These are phyloP conservation scores for Gibbula magus DNA, from an alignment of 2,888 invertebrate genomes.

Conservation along the genomic window DNA sequence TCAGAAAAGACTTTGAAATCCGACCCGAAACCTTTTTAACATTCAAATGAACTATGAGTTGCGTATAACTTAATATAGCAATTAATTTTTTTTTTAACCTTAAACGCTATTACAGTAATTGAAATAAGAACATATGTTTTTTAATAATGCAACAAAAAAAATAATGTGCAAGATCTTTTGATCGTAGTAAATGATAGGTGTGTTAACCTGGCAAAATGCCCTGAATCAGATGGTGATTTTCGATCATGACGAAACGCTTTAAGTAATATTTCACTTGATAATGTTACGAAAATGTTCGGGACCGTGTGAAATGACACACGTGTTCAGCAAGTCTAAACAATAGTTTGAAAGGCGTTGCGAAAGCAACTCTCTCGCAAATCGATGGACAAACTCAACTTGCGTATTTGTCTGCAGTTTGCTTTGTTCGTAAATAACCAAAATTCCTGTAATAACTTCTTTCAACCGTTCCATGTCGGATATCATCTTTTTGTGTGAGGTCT, in stretches of 20 bases:
- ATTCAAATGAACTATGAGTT: too few relatives aligned
- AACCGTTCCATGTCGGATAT: neutral
- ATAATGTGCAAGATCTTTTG: too few relatives aligned
- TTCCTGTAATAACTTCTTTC: neutral
- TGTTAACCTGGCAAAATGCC: too few relatives aligned
- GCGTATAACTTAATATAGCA: too few relatives aligned
- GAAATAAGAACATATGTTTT: too few relatives aligned
- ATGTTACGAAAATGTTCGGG: neutral
- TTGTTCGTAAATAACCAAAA: conserved; percentile 16
- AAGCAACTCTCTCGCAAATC: neutral
- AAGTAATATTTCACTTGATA: neutral
- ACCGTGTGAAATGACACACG: conserved; percentile 19
- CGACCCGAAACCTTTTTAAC: too few relatives aligned
- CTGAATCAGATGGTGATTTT: too few relatives aligned
- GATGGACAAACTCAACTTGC: neutral
- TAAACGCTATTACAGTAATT: too few relatives aligned
- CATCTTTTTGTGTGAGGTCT: neutral
- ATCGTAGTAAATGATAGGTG: too few relatives aligned
- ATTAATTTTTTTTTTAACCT: too few relatives aligned
- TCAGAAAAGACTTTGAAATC: too few relatives aligned
- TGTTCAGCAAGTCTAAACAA: neutral
- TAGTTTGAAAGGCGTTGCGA: neutral
- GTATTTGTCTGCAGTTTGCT: conserved; percentile 15
- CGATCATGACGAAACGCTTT: neutral
- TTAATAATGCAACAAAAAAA: too few relatives aligned